Evolutionary conservation across 2,888 invertebrate species (phyloP).

Genomic region (Myathropa florea): DNA sequence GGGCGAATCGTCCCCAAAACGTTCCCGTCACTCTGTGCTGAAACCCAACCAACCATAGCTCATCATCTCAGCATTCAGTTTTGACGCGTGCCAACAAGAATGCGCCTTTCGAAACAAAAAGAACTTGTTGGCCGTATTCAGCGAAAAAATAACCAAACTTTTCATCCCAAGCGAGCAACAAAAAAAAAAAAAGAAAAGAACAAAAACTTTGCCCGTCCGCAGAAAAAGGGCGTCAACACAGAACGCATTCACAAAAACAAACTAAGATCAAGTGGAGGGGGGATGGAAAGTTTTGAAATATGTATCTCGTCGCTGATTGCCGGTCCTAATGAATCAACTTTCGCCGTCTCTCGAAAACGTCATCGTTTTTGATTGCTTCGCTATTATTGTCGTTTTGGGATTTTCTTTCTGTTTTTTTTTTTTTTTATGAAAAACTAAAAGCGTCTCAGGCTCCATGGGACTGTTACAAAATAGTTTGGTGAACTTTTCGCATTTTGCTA

Average conservation of each 20-base stretch:
- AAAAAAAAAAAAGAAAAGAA: not conserved
- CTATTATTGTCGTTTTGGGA: not conserved
- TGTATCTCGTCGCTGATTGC: conserved; percentile 10
- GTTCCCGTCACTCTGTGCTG: not conserved
- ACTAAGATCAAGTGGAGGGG: not conserved
- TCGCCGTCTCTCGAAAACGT: conserved; percentile 1
- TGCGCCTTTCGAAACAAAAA: not conserved
- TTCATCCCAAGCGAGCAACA: not conserved
- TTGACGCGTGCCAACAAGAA: not conserved
- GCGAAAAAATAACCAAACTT: not conserved
- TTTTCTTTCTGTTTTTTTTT: not conserved
- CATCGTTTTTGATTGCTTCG: not conserved
- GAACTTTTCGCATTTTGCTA: conserved; percentile 21
- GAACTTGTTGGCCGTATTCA: not conserved
- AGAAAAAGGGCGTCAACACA: not conserved
- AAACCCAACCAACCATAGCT: not conserved
- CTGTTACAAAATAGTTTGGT: conserved; percentile 18
- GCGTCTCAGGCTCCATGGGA: not conserved
- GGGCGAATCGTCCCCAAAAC: not conserved
- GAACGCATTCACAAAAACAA: not conserved
- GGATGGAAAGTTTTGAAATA: not conserved
- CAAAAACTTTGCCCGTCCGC: not conserved
- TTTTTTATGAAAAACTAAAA: not conserved
- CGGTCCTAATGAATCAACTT: conserved; percentile 20
- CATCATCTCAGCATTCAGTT: not conserved